These are phyloP conservation scores for Myiotriccus ornatus DNA, from an alignment of 2,797 vertebrate species.

Conservation along the genomic window DNA sequence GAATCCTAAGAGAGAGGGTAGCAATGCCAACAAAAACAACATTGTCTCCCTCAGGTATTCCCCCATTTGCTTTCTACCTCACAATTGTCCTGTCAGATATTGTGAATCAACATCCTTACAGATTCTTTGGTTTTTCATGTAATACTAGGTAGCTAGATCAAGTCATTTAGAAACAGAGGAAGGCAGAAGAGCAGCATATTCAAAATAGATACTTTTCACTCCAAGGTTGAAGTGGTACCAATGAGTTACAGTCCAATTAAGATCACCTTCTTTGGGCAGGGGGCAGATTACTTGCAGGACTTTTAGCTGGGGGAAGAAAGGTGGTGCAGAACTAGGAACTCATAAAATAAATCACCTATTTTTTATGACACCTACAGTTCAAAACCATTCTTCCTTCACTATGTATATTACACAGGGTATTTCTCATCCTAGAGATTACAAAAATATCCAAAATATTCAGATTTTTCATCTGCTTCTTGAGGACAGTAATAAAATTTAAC, in stretches of 20 bases:
- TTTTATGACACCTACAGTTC: not conserved
- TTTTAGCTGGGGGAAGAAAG: not conserved
- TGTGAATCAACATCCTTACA: not conserved
- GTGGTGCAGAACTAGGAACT: not conserved
- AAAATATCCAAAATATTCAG: not conserved
- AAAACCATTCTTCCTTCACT: not conserved
- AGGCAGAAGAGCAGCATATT: not conserved
- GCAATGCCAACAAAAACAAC: not conserved
- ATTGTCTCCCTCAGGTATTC: not conserved
- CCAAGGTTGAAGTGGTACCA: not conserved
- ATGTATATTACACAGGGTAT: not conserved
- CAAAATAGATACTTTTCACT: not conserved
- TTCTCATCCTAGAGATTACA: not conserved
- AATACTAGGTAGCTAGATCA: not conserved
- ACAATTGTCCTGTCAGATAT: not conserved
- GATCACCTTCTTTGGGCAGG: not conserved
- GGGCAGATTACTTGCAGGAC: not conserved
- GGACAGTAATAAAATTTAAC: not conserved
- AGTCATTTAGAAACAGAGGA: not conserved
- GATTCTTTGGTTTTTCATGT: not conserved
- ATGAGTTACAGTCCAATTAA: not conserved
- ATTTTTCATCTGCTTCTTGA: not conserved
- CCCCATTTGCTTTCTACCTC: not conserved
- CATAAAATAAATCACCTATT: not conserved
- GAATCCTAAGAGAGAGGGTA: slow-evolving; percentile 80